Base-by-base conservation (phyloP, 2,797 vertebrate species). In the Gila robusta region DNA sequence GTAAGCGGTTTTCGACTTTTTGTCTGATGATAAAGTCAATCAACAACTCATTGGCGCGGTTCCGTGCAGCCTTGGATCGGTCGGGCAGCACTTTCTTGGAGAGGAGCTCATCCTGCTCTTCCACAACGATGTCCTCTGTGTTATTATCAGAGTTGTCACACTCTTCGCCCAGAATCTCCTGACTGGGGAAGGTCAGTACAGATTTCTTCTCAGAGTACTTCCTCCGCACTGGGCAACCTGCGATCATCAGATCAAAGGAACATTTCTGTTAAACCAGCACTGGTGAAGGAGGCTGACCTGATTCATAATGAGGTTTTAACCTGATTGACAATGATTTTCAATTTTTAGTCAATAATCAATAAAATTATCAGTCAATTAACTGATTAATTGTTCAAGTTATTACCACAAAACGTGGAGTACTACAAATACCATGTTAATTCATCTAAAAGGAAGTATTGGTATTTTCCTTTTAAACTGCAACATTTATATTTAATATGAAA, bases 1-100 rank as follows among this genome's bases (percentile, higher is more conserved):
- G 66, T 11, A 99, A 96, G 84, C 93, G 97, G 11, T 86, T 90
- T 3, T 99, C 97, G 0, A 96, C 95, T 88, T 95, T 96, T 84
- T 93, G 96, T 37, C 91, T 94, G 84, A 98, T 96, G 0, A 99
- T 98, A 70, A 97, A 99, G 84, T 98, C 93, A 64, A 99, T 97
- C 0, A 99, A 94, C 84, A 96, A 97, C 84, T 96, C 93, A 83
- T 98, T 99, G 4, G 96, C 98, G 0, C 95, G 95, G 88, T 98
- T 97, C 56, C 98, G 94, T 66, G 97, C 97, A 0, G 98, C 95
- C 70, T 95, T 95, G 4, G 94, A 95, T 32, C 98, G 95, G 86
- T 99, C 98, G 1, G 98, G 98, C 28, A 99, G 95, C 12, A 97
- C 89, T 76, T 97, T 98, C 91, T 93, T 95, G 19, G 87, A 89